Evolutionary conservation across 2,888 invertebrate species (phyloP), one percentile per base, ranked within the genome.

Genomic region (Antheraea assamensis): DNA sequence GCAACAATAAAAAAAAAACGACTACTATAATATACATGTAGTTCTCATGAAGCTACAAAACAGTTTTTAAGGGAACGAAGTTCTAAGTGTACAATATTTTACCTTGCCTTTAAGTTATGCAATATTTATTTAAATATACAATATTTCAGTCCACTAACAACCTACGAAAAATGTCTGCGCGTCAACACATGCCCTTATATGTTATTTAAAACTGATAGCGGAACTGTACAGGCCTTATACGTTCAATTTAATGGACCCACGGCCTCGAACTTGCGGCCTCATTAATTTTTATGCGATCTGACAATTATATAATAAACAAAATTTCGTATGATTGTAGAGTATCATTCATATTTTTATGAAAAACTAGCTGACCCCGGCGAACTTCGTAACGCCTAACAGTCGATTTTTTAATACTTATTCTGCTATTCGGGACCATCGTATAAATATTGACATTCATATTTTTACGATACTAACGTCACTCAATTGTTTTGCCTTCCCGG

Each of bases 221-320:
- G 55, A 35, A 73, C 73, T 70, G 58, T 58, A 58, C 70, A 58
- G 21, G 58, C 74, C 74, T 52, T 74, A 71, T 68, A 66, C 42
- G 74, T 47, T 42, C 35, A 66, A 42, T 66, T 58, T 58, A 70
- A 70, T 73, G 70, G 55, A 30, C 55, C 72, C 71, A 55, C 47
- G 64, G 58, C 75, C 72, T 75, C 73, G 75, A 76, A 76, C 75
- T 76, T 76, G 76, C 71, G 66, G 52, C 71, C 74, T 72, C 66
- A 66, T 73, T 64, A 64, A 64, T 73, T 70, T 35, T 58, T 55
- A 58, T 70, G 70, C 42, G 27, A 70, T 47, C 47, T 58, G 42
- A 58, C 31, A 73, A 55, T 42, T 27, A 31, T 15, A 66, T 19
- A 31, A 66, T 19, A 17, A 66, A 24, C 13, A 58, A n/a, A 24